Base-by-base conservation (phyloP, 2,113 vertebrate species). In the Mastomys natalensis region DNA sequence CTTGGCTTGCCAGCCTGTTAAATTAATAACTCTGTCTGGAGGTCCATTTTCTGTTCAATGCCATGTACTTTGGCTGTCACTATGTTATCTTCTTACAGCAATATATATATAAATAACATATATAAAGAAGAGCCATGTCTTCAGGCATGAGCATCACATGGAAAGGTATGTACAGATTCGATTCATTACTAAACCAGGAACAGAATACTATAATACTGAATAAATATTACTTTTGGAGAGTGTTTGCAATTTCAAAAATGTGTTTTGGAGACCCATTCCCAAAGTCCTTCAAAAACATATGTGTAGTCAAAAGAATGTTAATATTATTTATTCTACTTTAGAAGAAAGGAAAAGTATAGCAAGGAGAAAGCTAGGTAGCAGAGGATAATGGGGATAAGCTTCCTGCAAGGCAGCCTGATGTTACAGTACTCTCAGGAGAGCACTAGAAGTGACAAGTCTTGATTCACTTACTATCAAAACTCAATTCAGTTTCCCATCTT, bases 281-380 rank as follows among this genome's bases (percentile, higher is more conserved):
- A 87, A 91, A 87, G 64, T 37, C 21, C 31, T 40, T 26, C 19
- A 85, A 45, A 5, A 92, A 45, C 26, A 29, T 53, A 74, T 51
- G 17, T 77, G 8, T 13, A 78, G 40, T 78, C 9, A 51, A 82
- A 85, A 77, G 21, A 51, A 88, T 40, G 1, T 70, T 76, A n/a
- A 34, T 5, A 1, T 51, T 53, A 51, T 72, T 87, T 29, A 84
- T 26, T 43, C 37, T 43, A 34, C 4, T 74, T 2, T 8, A 81
- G 26, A 66, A 76, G 53, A 40, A 45, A 22, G 89, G 48, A 90
- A 40, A 24, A 24, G 8, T 62, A 34, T 40, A 26, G 1, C 26
- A 1, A 24, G 4, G 1, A 16, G 48, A 0, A 76, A n/a, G 0
- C 0, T 13, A 37, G 21, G 0, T 74, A 34, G n/a, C 15, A 80